Evolutionary conservation across 37 sponge, comb jelly and placozoan genomes (phyloP), one percentile per base, ranked within the genome.

Genomic region (Diacarnus erythraeanus): DNA sequence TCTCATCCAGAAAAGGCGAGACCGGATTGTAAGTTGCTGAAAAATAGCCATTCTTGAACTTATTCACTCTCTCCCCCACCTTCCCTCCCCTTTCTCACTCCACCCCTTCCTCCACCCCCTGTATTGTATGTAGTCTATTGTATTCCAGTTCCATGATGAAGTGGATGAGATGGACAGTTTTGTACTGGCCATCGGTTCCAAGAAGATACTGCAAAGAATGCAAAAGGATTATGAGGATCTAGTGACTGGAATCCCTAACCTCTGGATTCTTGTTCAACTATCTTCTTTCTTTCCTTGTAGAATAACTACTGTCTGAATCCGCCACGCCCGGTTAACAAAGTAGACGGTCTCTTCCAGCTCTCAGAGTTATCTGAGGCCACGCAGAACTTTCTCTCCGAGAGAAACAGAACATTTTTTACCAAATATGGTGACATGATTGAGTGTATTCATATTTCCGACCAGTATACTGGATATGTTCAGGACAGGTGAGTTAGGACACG

Each of bases 111-210:
- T 25, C 42, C 36, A 44, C 25, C 69, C 37, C 44, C 70, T 29
- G 60, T 59, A 3, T 38, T 25, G 20, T 10, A 12, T 81, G 34
- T 40, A 91, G 92, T 75, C 74, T 15, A 10, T 91, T 3, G 72
- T 82, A 39, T 79, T 87, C 26, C 81, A 91, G 69, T 59, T 87
- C 64, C 33, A 17, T 30, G 76, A 47, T 23, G 72, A 82, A 31
- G n/a, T n/a, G n/a, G 54, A 47, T 2, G 92, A 91, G 44, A 91
- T 91, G 92, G 92, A 91, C 71, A 81, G 69, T 25, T 72, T 91
- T 57, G 79, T 91, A 21, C 20, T 83, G 35, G 92, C 81, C 2
- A 33, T 87, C 21, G 83, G 77, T 0, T 72, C 74, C 43, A 78
- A 80, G 59, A 91, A 87, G 56, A 64, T 73, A 56, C 80, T 84